Base-by-base conservation (phyloP, 2,888 invertebrate genomes). In the Oxyscelio sp. region DNA sequence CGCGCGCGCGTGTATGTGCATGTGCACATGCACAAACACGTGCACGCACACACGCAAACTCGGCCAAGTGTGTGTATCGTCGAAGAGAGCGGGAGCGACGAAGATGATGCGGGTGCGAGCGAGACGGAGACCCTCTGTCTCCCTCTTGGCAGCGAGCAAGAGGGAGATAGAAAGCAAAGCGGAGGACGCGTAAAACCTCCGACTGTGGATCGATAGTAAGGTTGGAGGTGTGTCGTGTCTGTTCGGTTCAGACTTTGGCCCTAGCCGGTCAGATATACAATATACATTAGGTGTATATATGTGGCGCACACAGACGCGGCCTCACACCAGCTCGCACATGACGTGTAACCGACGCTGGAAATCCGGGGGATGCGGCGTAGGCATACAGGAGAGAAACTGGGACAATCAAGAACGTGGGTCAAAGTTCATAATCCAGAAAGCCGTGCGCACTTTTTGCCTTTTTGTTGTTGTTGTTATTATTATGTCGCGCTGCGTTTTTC, bases 141-240 rank as follows among this genome's bases (percentile, higher is more conserved):
- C n/a, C n/a, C n/a, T n/a, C n/a, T n/a, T n/a, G n/a, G n/a, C n/a
- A n/a, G 56, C 34, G 65, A 58, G 24, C 15, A 75, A 73, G 87
- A 77, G 83, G 83, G 87, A 85, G 80, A 87, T 66, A 80, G 87
- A 86, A 86, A 79, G 77, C 68, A 59, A 89, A 89, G 88, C 84
- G 88, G 91, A 90, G 91, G 91, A 91, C 90, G 91, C 91, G 91
- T 91, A 90, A 92, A 92, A 92, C 90, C 91, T 92, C 91, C 89
- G 88, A 91, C 91, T 90, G 87, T 90, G 92, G 93, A 93, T 93
- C 93, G 92, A 93, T 93, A 93, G 91, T 89, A 92, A 92, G 92
- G 93, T 92, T 91, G 93, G 92, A 93, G 93, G 93, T 92, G 90
- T 91, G 90, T 90, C 91, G 89, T 90, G 90, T 90, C 91, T 90